phyloP scores from a whole-genome alignment of 2,888 invertebrate genomes.

The Leptopilina drosophilae region DNA sequence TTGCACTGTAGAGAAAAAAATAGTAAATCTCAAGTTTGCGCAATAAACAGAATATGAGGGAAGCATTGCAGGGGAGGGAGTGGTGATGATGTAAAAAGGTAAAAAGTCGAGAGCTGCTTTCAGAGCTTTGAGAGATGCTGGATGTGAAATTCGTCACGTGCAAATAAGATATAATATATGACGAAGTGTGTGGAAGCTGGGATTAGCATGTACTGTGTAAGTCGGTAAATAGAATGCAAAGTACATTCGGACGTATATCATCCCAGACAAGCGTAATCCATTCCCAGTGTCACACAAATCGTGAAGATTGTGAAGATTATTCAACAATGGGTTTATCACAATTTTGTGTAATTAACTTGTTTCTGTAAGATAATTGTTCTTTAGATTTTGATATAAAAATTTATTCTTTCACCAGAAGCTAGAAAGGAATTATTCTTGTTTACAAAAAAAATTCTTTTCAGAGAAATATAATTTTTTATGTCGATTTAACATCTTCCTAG shows the following conservation, averaged over 20 bases:
- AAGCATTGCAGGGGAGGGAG: background rate
- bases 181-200: constrained; percentile 58
- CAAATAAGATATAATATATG: constrained; percentile 63
- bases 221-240: constrained; percentile 66
- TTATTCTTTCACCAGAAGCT: too few species aligned
- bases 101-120: constrained; percentile 1
- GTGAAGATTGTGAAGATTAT: constrained; percentile 69
- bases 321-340: constrained; percentile 66
- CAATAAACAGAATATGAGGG: constrained; percentile 43
- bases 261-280: constrained; percentile 68
- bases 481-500: too few species aligned
- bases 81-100: background rate
- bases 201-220: constrained; percentile 61
- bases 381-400: too few species aligned
- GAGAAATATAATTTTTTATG: too few species aligned
- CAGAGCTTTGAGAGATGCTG: constrained; percentile 26
- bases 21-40: constrained; percentile 47
- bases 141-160: constrained; percentile 50
- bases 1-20: constrained; percentile 38
- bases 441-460: too few species aligned
- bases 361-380: background rate
- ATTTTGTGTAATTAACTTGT: constrained; percentile 67
- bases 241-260: constrained; percentile 67
- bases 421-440: too few species aligned
- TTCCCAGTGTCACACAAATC: constrained; percentile 64